Conservation (phyloP, 2,888 invertebrate genomes). For the Acrocera orbiculus region DNA sequence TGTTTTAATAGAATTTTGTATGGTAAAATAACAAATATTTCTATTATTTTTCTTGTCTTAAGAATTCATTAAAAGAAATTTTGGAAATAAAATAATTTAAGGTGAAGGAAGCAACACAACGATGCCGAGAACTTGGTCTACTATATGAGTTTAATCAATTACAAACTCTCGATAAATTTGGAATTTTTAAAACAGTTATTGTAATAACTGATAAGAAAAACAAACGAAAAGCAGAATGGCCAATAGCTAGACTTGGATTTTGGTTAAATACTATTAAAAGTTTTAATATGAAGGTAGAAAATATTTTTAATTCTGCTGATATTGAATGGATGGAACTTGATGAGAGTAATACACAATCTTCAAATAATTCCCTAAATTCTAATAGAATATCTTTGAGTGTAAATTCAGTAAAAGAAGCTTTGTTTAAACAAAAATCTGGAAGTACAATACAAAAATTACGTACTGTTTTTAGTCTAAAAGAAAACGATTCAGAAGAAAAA, state of each 20-base stretch:
- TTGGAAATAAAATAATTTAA: slow-evolving; percentile 8
- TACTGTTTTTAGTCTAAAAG: no score
- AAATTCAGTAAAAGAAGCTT: slow-evolving; percentile 22
- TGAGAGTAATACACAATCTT: slow-evolving; percentile 17
- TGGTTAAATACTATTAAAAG: slow-evolving; percentile 25
- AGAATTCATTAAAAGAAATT: no score
- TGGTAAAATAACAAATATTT: no score
- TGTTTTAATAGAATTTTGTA: no score
- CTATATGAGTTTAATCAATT: slow-evolving; percentile 25
- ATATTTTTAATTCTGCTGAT: slow-evolving; percentile 23
- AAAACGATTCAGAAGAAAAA: neutral
- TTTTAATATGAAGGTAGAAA: slow-evolving; percentile 14
- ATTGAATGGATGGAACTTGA: slow-evolving; percentile 23
- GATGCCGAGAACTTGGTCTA: slow-evolving; percentile 23
- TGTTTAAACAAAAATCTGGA: slow-evolving; percentile 21
- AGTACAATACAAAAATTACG: no score
- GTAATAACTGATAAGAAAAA: slow-evolving; percentile 21
- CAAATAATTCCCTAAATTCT: slow-evolving; percentile 22
- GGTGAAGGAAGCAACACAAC: slow-evolving; percentile 29
- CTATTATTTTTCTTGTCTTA: no score
- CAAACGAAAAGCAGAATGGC: slow-evolving; percentile 26
- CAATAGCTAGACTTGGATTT: slow-evolving; percentile 24
- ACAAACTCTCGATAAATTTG: slow-evolving; percentile 26
- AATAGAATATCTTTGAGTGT: slow-evolving; percentile 26
- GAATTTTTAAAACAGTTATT: slow-evolving; percentile 23